Conservation (phyloP, 2,797 vertebrate genomes). For the Anas acuta region DNA sequence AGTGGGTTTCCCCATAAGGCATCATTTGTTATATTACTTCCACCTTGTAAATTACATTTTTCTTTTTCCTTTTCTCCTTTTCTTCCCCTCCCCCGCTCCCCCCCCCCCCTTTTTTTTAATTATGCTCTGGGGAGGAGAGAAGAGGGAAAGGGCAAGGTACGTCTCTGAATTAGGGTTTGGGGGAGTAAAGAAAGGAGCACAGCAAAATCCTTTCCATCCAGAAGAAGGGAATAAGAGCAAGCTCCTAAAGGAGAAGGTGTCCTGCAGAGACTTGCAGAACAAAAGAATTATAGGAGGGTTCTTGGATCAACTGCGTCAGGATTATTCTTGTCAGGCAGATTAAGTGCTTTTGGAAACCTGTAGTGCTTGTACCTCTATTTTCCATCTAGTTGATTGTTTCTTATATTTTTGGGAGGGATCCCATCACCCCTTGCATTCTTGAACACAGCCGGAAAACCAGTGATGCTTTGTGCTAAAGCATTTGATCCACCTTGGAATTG, state of each 20-base stretch:
- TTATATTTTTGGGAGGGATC: neutral
- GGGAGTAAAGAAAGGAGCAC: neutral
- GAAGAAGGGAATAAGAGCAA: neutral
- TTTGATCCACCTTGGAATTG: neutral
- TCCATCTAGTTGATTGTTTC: neutral
- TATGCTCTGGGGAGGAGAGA: neutral
- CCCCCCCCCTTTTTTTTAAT: neutral
- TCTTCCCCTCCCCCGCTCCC: too few relatives aligned
- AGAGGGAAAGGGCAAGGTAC: neutral
- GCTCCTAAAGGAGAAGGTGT: neutral
- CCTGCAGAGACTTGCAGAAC: neutral
- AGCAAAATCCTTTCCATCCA: neutral
- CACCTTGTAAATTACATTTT: constrained; percentile 53
- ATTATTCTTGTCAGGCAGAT: neutral
- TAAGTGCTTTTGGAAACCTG: neutral
- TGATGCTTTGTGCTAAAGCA: neutral
- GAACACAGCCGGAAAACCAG: neutral
- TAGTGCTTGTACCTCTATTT: neutral
- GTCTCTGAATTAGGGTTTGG: neutral
- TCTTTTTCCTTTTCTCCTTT: accelerated
- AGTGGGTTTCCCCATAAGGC: constrained; percentile 53
- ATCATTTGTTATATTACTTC: constrained; percentile 63
- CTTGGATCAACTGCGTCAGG: neutral
- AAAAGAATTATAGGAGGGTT: neutral
- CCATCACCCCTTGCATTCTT: neutral